phyloP scores from a whole-genome alignment of 2,888 invertebrate genomes.

The Formica aserva region DNA sequence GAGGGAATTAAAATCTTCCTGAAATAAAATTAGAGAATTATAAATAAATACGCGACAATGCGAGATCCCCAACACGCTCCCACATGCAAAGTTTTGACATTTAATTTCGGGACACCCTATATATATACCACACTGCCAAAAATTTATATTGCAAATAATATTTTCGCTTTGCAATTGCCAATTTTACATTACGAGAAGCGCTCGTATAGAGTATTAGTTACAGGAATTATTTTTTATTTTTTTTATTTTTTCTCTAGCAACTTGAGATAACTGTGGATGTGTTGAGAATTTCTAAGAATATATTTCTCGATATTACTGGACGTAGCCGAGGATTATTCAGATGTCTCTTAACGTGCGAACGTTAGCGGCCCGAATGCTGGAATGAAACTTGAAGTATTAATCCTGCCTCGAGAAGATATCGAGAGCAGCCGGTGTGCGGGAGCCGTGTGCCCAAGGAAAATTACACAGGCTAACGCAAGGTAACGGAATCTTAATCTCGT shows the following conservation, averaged over 20 bases:
- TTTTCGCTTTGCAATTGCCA: background rate
- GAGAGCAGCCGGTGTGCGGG: constrained; percentile 60
- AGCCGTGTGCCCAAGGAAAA: constrained; percentile 64
- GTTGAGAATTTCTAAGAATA: background rate
- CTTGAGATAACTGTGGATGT: background rate
- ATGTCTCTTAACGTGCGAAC: constrained; percentile 24
- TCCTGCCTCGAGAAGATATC: constrained; percentile 73
- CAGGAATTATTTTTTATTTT: background rate
- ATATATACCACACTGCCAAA: too few relatives aligned
- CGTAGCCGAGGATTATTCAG: constrained; percentile 8
- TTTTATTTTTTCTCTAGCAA: background rate
- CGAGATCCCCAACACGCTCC: too few relatives aligned
- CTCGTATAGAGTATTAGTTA: background rate
- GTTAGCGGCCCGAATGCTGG: background rate
- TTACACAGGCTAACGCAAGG: constrained; percentile 74
- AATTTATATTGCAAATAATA: background rate
- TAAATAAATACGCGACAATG: too few relatives aligned
- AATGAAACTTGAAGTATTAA: constrained; percentile 74
- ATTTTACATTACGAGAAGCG: background rate
- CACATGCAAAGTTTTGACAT: too few relatives aligned
- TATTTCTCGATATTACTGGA: background rate
- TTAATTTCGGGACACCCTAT: too few relatives aligned
- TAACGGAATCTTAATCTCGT: constrained; percentile 81
- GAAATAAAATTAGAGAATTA: too few relatives aligned
- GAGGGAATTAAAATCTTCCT: too few relatives aligned